Conservation (phyloP, 2,113 vertebrate genomes). For the Notothenia rossii region DNA sequence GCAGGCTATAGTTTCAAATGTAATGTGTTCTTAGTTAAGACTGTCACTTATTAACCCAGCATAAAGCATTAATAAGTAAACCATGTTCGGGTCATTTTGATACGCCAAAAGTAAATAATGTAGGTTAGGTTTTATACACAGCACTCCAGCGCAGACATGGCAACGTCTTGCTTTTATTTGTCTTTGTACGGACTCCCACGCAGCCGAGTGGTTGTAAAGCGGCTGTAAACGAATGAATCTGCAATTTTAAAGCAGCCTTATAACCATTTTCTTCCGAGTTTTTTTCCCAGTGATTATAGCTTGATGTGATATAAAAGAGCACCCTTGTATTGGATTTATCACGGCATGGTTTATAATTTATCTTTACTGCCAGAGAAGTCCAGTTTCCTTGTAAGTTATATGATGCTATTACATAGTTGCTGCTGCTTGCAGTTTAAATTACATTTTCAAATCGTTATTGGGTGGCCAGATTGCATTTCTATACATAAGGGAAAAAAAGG, state of each 20-base stretch:
- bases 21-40: slow-evolving; percentile 26
- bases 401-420: not conserved
- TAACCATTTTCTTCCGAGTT: not conserved
- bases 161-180: slow-evolving; percentile 51
- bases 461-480: not conserved
- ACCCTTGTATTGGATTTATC: not conserved
- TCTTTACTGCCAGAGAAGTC: not conserved
- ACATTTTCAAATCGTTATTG: not conserved
- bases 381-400: not conserved
- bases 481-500: not conserved
- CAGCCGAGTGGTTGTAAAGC: slow-evolving; percentile 40
- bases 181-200: slow-evolving; percentile 54
- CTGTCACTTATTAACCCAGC: slow-evolving; percentile 68
- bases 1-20: slow-evolving; percentile 57
- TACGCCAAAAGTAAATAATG: slow-evolving; percentile 57
- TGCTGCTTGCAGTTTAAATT: not conserved
- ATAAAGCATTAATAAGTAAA: slow-evolving; percentile 45
- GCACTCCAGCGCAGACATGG: slow-evolving; percentile 31
- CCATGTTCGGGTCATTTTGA: slow-evolving; percentile 8
- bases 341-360: not conserved
- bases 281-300: not conserved
- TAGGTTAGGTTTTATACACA: slow-evolving; percentile 8
- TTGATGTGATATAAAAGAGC: not conserved
- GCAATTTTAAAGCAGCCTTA: slow-evolving; percentile 42
- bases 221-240: slow-evolving; percentile 51